Conservation (phyloP, 2,113 vertebrate species). For the Protobothrops mucrosquamatus region DNA sequence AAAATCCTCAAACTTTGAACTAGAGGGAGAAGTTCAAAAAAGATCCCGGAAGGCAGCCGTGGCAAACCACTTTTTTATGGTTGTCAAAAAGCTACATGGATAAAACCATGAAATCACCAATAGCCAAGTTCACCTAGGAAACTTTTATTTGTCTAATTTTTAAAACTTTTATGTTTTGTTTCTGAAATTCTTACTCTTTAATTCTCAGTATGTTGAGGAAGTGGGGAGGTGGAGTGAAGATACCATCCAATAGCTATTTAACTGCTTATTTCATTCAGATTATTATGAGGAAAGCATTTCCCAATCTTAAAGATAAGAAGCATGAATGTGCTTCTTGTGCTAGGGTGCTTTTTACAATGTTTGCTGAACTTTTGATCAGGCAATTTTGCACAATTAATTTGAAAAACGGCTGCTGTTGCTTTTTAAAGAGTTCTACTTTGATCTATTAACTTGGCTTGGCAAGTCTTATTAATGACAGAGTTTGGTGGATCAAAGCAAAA, state of each 20-base stretch:
- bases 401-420: not conserved
- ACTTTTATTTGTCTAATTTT: not conserved
- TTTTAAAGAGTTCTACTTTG: constrained; percentile 18
- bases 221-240: not conserved
- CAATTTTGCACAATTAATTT: constrained; percentile 18
- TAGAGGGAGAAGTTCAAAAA: not conserved
- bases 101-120: not conserved
- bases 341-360: not conserved
- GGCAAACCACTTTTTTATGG: not conserved
- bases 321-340: not conserved
- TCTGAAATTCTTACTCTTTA: not conserved
- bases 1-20: not conserved
- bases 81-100: not conserved
- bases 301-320: not conserved
- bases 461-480: constrained; percentile 18
- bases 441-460: constrained; percentile 6
- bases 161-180: not conserved
- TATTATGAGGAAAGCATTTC: not conserved
- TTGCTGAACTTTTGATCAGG: constrained; percentile 11
- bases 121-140: not conserved
- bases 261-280: not conserved
- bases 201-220: not conserved
- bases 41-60: not conserved
- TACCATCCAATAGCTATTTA: not conserved
- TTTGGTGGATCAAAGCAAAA: constrained; percentile 19